These are phyloP conservation scores for Choloepus hoffmanni DNA, from an alignment of 2,113 vertebrate species.

Conservation along the genomic window DNA sequence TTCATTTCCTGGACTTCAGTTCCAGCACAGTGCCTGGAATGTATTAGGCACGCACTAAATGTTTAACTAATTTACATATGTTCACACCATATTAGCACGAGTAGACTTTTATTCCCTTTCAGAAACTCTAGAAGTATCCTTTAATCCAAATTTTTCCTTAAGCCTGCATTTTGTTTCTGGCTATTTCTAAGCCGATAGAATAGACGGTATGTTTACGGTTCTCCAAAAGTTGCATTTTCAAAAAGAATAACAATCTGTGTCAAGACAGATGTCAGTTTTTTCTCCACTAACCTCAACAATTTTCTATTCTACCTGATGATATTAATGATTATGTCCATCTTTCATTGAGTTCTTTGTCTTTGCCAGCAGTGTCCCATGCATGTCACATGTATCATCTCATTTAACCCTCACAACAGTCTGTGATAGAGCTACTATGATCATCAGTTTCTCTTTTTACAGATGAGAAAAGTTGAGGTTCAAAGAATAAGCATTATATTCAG, in stretches of 20 bases:
- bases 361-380: not conserved
- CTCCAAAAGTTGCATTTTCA: not conserved
- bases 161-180: not conserved
- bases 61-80: not conserved
- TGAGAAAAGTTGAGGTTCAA: not conserved
- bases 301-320: not conserved
- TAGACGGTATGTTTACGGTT: not conserved
- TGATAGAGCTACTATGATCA: not conserved
- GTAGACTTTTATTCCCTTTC: not conserved
- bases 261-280: not conserved
- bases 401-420: not conserved
- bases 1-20: not conserved
- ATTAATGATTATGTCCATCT: not conserved
- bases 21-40: not conserved
- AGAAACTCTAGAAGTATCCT: not conserved
- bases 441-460: constrained; percentile 11
- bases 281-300: not conserved
- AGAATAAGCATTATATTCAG: not conserved
- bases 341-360: not conserved
- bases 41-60: not conserved
- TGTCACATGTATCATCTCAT: not conserved
- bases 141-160: not conserved
- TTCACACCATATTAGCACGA: not conserved
- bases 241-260: not conserved
- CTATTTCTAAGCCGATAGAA: not conserved